A percentile compares a stretch with the other conserved stretches of the same genome.
Conservation (phyloP, 92 coral and sea anemone species). For the Porites cylindrica region DNA sequence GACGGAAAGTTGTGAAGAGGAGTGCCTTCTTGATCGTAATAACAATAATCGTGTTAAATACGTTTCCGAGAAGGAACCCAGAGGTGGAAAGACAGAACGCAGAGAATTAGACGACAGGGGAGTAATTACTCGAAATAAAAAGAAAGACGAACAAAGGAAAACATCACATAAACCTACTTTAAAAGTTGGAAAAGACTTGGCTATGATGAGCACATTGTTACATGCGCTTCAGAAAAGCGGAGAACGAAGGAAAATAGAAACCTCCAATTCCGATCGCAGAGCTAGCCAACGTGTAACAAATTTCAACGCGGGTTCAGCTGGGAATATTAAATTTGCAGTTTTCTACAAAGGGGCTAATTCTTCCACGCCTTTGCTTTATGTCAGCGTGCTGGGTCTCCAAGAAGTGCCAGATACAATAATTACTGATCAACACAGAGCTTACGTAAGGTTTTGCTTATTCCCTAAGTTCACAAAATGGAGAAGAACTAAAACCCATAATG, state of each 20-base stretch:
- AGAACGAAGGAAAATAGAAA: constrained; percentile 7
- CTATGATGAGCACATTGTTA: constrained; percentile 53
- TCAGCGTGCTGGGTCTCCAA: constrained; percentile 61
- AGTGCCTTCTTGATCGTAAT: background rate
- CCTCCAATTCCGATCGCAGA: background rate
- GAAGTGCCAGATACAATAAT: constrained; percentile 24
- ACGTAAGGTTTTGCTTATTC: constrained; percentile 56
- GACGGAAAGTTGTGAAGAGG: background rate
- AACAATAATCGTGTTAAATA: background rate
- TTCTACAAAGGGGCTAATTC: constrained; percentile 56
- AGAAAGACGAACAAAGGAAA: constrained; percentile 1
- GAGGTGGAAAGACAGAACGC: background rate
- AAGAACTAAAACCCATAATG: constrained; percentile 55
- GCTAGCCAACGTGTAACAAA: background rate
- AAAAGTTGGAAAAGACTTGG: constrained; percentile 64
- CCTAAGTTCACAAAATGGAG: constrained; percentile 68
- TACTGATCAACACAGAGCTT: constrained; percentile 31
- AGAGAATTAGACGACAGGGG: background rate
- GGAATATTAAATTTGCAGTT: constrained; percentile 71
- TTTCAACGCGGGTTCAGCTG: constrained; percentile 11
- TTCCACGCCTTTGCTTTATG: constrained; percentile 64
- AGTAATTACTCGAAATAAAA: background rate
- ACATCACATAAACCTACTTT: constrained; percentile 7
- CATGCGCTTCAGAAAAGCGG: constrained; percentile 65
- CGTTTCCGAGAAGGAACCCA: background rate